A percentile compares a stretch with the other conserved stretches of the same genome.
phyloP scores from a whole-genome alignment of 2,797 vertebrate species.

The Cottoperca gobio region DNA sequence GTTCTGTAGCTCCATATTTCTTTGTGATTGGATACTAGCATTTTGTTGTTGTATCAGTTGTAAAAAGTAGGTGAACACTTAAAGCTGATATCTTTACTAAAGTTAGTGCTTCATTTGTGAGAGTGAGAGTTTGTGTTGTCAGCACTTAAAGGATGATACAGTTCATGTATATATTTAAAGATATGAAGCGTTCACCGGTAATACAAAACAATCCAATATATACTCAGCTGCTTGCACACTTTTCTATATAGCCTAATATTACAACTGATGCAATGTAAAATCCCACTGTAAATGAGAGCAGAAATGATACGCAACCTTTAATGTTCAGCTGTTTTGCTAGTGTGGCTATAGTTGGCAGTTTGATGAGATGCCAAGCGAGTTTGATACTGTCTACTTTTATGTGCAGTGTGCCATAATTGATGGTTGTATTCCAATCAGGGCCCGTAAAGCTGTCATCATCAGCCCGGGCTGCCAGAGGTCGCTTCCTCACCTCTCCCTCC shows the following conservation, averaged over 20 bases:
- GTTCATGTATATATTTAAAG: neutral
- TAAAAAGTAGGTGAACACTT: neutral
- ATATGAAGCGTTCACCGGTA: neutral
- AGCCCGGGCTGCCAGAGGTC: slow-evolving; percentile 60
- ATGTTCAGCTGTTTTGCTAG: slow-evolving; percentile 7
- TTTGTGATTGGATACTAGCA: neutral
- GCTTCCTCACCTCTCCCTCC: slow-evolving; percentile 56
- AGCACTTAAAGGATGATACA: neutral
- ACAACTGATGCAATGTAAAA: neutral
- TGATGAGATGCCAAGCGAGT: slow-evolving; percentile 39
- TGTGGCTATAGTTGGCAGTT: slow-evolving; percentile 3
- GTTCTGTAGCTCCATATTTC: neutral
- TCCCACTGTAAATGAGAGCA: neutral
- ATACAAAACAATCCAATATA: neutral
- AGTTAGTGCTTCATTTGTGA: neutral
- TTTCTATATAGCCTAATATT: neutral
- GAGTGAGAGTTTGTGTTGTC: neutral
- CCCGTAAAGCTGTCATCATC: slow-evolving; percentile 74
- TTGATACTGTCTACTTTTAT: slow-evolving; percentile 56
- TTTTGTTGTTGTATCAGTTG: neutral
- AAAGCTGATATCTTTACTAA: neutral
- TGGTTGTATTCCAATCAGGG: slow-evolving; percentile 70
- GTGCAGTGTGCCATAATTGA: slow-evolving; percentile 57
- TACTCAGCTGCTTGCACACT: neutral
- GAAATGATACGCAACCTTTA: slow-evolving; percentile 3